Percentiles rank a stretch among this genome's conserved stretches.
Conservation (phyloP, 92 coral and sea anemone genomes). For the Muricea muricata region DNA sequence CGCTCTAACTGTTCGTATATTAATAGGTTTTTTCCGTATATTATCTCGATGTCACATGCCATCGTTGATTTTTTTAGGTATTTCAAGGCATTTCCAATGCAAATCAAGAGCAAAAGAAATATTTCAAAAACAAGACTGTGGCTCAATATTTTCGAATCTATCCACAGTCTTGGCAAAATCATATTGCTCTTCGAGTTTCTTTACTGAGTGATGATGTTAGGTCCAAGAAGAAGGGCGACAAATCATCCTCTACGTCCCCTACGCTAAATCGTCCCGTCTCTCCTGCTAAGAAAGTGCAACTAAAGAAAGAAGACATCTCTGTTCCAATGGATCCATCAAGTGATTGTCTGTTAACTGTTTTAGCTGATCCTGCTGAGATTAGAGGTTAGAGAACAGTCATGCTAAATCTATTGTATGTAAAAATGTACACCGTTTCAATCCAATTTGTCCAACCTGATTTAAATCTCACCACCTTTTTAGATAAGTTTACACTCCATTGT, state of each 20-base stretch:
- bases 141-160: conserved; percentile 72
- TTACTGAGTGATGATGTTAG: conserved; percentile 68
- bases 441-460: no score
- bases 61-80: conserved; percentile 66
- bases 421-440: no score
- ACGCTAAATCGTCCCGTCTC: not conserved
- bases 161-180: conserved; percentile 83
- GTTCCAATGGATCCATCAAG: not conserved
- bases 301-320: not conserved
- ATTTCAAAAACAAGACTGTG: conserved; percentile 61
- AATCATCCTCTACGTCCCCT: not conserved
- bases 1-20: no score
- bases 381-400: not conserved
- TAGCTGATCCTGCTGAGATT: not conserved
- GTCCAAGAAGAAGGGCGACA: conserved; percentile 4
- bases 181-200: conserved; percentile 78
- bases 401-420: no score
- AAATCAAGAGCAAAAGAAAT: conserved; percentile 61
- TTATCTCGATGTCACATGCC: no score
- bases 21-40: no score
- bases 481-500: no score
- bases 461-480: no score
- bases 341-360: not conserved
- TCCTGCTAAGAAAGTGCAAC: not conserved
- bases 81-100: conserved; percentile 71